Base-by-base conservation (phyloP, 1,140 invertebrate species). In the Maconellicoccus hirsutus region DNA sequence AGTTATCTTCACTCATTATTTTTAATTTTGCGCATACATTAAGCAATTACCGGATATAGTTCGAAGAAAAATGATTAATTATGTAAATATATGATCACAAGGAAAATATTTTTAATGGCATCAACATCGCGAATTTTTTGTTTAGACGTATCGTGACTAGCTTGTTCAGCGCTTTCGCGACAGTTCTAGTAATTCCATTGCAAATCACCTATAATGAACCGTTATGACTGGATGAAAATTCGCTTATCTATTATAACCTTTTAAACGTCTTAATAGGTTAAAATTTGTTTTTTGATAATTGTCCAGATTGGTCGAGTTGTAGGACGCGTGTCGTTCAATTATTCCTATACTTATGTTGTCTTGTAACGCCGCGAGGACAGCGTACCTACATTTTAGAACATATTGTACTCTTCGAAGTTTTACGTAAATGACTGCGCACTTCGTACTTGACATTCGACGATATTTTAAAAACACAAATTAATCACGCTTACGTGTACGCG, bases 401-500 rank as follows among this genome's bases (percentile, higher is more conserved):
- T 52, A 52, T 52, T 52, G 42, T 52, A 52, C 6, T 52, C 42
- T 52, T 52, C 16, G 42, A 6, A 52, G 10, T 52, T 52, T 52
- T 52, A 52, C 42, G n/a, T 52, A 52, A 52, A 16, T 16, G 42
- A 52, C 42, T 52, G 42, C 42, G 42, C n/a, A 16, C n/a, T n/a
- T 52, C 2, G n/a, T 16, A 52, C 12, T 52, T 52, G 42, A n/a
- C n/a, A 16, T 52, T 52, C n/a, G n/a, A 16, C 42, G n/a, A n/a
- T 52, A 52, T 52, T 52, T 52, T 52, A 16, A 52, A 52, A 52
- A 16, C n/a, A 52, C n/a, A 52, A 52, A 52, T 52, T 52, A 52
- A 52, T 52, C 42, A 52, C 42, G 42, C n/a, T 8, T 52, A 8
- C 42, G 16, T 8, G 42, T 52, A 52, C n/a, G 42, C 42, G 42